Percentiles rank a stretch among this genome's conserved stretches.
Conservation (phyloP, 2,113 vertebrate genomes). For the Malurus elegans region DNA sequence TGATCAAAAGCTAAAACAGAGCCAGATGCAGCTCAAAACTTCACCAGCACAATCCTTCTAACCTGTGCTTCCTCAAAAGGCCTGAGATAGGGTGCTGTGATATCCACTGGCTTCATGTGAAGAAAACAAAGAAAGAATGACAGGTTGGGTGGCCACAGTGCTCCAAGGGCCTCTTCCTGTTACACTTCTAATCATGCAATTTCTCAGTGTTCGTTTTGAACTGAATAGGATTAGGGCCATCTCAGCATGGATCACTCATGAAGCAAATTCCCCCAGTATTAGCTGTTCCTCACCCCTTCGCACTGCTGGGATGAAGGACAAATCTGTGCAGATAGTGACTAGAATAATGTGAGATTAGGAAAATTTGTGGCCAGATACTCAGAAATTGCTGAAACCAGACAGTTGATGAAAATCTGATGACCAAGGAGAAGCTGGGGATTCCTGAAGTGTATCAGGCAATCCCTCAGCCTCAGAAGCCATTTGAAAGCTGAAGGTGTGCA, state of each 20-base stretch:
- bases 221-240: not conserved
- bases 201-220: not conserved
- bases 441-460: not conserved
- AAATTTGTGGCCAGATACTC: not conserved
- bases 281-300: not conserved
- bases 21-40: not conserved
- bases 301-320: not conserved
- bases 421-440: not conserved
- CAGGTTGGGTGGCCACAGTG: not conserved
- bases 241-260: not conserved
- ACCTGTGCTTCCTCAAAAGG: not conserved
- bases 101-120: not conserved
- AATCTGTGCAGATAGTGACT: not conserved
- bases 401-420: not conserved
- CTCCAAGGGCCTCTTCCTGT: not conserved
- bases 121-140: not conserved
- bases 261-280: not conserved
- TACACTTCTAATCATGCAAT: not conserved
- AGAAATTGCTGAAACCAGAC: not conserved
- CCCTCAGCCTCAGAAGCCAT: not conserved
- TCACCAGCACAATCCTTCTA: not conserved
- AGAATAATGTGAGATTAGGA: not conserved
- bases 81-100: not conserved
- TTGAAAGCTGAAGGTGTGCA: not conserved
- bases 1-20: not conserved